These are phyloP conservation scores for Apostichopus parvimensis DNA, from an alignment of 35 echinoderm and acorn worm species.

Conservation along the genomic window DNA sequence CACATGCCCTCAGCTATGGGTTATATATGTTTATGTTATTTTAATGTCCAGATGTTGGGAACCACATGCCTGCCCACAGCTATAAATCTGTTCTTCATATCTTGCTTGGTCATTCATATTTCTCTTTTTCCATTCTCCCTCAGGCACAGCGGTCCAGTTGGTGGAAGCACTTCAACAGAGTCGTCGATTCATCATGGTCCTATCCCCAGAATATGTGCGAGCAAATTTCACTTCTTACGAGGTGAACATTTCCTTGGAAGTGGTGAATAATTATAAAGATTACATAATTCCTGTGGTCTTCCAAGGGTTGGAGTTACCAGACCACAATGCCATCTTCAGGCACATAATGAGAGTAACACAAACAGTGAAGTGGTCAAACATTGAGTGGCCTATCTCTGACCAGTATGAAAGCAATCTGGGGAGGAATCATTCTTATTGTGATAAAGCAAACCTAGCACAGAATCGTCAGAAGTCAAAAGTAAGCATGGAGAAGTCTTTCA, in stretches of 20 bases:
- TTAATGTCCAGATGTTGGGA: too few species aligned
- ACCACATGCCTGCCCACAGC: too few species aligned
- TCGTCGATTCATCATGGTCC: constrained; percentile 36
- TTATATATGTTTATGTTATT: too few species aligned
- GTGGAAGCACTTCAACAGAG: constrained; percentile 22
- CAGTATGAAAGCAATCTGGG: not conserved
- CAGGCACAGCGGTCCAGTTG: constrained; percentile 31
- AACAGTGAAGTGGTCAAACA: constrained; percentile 11
- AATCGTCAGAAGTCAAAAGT: not conserved
- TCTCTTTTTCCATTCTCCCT: not conserved
- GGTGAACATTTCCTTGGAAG: constrained; percentile 17
- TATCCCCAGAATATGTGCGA: constrained; percentile 30
- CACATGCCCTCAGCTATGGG: too few species aligned
- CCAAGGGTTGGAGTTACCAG: not conserved
- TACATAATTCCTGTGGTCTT: constrained; percentile 40
- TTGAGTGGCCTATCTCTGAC: constrained; percentile 38
- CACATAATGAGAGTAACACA: constrained; percentile 13
- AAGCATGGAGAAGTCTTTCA: constrained; percentile 24
- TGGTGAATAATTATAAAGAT: constrained; percentile 23
- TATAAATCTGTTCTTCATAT: too few species aligned
- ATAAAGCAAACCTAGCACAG: not conserved
- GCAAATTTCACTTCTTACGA: constrained; percentile 37
- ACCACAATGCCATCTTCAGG: constrained; percentile 1
- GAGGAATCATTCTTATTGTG: not conserved
- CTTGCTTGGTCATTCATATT: too few species aligned